phyloP scores from a whole-genome alignment of 2,113 vertebrate species.

The Porphyrio hochstetteri region DNA sequence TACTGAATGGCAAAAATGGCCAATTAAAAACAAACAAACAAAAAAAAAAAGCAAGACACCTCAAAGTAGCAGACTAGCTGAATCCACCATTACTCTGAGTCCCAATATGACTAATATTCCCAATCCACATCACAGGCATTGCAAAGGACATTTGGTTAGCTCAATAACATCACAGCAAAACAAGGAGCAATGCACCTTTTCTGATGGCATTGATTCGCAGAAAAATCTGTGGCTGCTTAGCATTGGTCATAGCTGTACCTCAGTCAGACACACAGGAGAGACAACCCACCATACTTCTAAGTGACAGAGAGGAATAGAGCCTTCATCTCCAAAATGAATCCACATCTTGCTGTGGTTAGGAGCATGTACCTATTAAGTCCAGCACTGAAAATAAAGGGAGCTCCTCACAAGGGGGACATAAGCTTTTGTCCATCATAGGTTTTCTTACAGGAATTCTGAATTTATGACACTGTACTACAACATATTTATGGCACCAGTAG shows the following conservation, averaged over 20 bases:
- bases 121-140: background rate
- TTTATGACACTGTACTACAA: background rate
- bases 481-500: background rate
- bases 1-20: background rate
- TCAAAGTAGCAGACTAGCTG: background rate
- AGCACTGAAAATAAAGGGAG: background rate
- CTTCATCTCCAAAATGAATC: background rate
- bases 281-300: background rate
- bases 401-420: background rate
- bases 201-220: background rate
- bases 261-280: background rate
- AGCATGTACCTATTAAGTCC: background rate
- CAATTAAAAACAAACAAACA: background rate
- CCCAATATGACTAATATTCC: background rate
- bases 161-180: background rate
- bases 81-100: background rate
- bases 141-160: background rate
- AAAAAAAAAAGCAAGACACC: background rate
- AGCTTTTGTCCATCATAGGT: background rate
- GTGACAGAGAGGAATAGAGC: background rate
- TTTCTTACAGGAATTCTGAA: background rate
- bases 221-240: background rate
- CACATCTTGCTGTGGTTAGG: accelerated
- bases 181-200: background rate
- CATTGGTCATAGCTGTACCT: background rate